Conservation (phyloP, 2,113 vertebrate genomes). For the Nothoprocta perdicaria region DNA sequence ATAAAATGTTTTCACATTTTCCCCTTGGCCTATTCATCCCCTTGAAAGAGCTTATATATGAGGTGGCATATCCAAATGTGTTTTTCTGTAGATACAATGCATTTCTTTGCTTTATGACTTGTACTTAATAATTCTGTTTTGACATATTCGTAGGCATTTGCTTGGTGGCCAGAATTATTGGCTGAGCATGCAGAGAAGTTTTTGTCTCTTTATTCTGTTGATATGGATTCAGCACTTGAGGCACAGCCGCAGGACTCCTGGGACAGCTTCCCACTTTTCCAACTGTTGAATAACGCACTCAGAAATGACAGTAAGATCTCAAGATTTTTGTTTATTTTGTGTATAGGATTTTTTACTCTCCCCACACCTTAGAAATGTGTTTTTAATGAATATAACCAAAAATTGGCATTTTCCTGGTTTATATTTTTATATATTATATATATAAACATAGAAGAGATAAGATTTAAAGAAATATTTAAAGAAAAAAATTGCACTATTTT, state of each 20-base stretch:
- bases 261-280: slow-evolving; percentile 97
- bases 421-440: neutral
- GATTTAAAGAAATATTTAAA: neutral
- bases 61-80: neutral
- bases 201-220: slow-evolving; percentile 89
- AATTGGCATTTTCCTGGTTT: neutral
- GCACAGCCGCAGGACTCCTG: slow-evolving; percentile 91
- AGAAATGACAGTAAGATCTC: slow-evolving; percentile 87
- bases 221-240: slow-evolving; percentile 90
- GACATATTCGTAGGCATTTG: slow-evolving; percentile 84
- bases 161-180: slow-evolving; percentile 94
- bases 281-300: slow-evolving; percentile 94
- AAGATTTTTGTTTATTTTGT: neutral
- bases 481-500: neutral
- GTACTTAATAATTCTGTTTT: neutral
- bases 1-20: neutral
- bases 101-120: neutral
- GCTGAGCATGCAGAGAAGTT: slow-evolving; percentile 94
- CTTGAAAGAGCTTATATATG: neutral
- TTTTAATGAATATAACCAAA: neutral
- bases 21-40: neutral
- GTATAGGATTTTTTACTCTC: neutral
- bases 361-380: neutral
- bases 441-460: neutral
- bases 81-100: neutral